These are phyloP conservation scores for Caloenas nicobarica DNA, from an alignment of 2,113 vertebrate genomes.

Conservation along the genomic window DNA sequence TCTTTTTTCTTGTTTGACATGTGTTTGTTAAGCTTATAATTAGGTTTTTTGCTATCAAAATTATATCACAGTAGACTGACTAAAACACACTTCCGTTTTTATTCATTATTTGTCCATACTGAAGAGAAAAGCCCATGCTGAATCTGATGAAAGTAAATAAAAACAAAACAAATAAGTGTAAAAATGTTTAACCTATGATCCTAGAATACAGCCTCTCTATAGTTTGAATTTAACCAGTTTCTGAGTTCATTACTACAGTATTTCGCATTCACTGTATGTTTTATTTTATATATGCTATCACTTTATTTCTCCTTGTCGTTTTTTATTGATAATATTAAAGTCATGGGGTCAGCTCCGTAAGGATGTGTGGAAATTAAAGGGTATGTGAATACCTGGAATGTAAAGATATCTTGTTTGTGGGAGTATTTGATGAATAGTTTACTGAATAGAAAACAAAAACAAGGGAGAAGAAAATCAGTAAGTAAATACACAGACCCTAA, in stretches of 20 bases:
- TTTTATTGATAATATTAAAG: not conserved
- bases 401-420: not conserved
- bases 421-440: not conserved
- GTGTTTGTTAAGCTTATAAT: not conserved
- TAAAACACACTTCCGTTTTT: constrained; percentile 25
- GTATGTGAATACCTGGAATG: not conserved
- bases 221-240: not conserved
- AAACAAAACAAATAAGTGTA: not conserved
- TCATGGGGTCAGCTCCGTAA: not conserved
- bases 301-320: not conserved
- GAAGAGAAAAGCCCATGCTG: not conserved
- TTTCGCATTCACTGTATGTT: not conserved
- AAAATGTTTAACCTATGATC: not conserved
- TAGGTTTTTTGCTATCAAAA: constrained; percentile 41
- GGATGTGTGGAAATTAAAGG: not conserved
- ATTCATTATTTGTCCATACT: not conserved
- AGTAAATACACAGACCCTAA: not conserved
- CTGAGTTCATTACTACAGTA: not conserved
- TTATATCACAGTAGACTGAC: not conserved
- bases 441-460: not conserved
- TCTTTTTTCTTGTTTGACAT: constrained; percentile 46
- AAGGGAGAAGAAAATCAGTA: not conserved
- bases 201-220: not conserved
- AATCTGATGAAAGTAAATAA: not conserved
- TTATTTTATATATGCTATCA: not conserved